phyloP scores from a whole-genome alignment of 2,888 invertebrate species.

The Bhutanitis thaidina region DNA sequence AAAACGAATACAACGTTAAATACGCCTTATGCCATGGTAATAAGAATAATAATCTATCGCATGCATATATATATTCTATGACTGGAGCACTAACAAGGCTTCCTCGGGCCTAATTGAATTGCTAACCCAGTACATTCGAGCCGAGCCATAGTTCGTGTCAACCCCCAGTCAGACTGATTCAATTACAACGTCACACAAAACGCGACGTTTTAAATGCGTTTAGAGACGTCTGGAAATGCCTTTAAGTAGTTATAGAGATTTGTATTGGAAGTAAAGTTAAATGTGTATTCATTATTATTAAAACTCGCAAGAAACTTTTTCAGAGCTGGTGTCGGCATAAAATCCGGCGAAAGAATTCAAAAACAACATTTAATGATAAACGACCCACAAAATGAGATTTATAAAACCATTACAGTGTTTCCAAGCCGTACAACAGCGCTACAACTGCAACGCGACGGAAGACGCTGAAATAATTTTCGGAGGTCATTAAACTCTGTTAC shows the following conservation, averaged over 20 bases:
- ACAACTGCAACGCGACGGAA: no score
- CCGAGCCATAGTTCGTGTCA: conserved; percentile 14
- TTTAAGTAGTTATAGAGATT: no score
- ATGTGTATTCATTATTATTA: neutral
- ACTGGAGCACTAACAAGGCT: conserved; percentile 17
- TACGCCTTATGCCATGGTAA: neutral
- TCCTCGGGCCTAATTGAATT: conserved; percentile 22
- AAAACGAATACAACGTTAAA: neutral
- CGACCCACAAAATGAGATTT: no score
- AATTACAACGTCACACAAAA: conserved; percentile 11
- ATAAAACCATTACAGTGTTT: no score
- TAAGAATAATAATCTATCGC: conserved; percentile 1
- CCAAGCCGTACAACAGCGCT: no score
- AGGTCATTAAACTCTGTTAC: neutral
- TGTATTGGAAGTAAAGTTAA: neutral
- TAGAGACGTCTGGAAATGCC: neutral
- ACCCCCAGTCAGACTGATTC: conserved; percentile 16
- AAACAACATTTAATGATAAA: no score
- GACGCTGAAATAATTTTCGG: no score
- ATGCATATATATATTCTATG: neutral
- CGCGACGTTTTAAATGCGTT: conserved; percentile 5
- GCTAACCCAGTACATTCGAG: conserved; percentile 13
- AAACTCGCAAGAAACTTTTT: no score
- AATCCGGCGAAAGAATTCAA: no score
- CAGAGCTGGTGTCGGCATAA: no score